These are phyloP conservation scores for Helarctos malayanus DNA, from an alignment of 2,797 vertebrate genomes.

Conservation along the genomic window DNA sequence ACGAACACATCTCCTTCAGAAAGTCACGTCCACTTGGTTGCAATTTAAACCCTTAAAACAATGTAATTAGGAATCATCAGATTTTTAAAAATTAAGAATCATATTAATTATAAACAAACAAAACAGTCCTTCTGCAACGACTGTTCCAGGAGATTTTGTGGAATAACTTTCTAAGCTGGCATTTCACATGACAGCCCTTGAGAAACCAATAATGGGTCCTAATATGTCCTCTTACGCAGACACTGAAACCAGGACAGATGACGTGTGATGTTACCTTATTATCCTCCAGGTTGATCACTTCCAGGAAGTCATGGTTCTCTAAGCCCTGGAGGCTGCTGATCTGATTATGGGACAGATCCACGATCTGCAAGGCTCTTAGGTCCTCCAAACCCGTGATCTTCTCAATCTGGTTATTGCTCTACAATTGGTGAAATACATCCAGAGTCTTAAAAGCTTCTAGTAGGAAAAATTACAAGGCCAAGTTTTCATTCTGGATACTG, in stretches of 20 bases:
- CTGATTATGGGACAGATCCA: conserved; percentile 95
- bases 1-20: background rate
- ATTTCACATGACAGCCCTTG: background rate
- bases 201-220: background rate
- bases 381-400: conserved; percentile 91
- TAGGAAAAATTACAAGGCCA: background rate
- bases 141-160: background rate
- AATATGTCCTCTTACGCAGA: fast-evolving
- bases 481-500: background rate
- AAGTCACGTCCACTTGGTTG: background rate
- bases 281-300: conserved; percentile 92
- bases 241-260: background rate
- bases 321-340: conserved; percentile 93
- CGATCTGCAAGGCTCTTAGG: conserved; percentile 89
- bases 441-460: background rate
- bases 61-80: background rate
- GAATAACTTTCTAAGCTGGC: background rate
- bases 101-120: background rate
- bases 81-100: conserved; percentile 24
- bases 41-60: conserved; percentile 2
- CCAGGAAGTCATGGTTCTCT: conserved; percentile 91
- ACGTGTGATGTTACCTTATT: conserved; percentile 91
- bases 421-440: conserved; percentile 73
- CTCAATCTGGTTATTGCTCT: conserved; percentile 94
- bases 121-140: background rate